Conservation (phyloP, 2,888 invertebrate species). For the Eurytoma adleriae region DNA sequence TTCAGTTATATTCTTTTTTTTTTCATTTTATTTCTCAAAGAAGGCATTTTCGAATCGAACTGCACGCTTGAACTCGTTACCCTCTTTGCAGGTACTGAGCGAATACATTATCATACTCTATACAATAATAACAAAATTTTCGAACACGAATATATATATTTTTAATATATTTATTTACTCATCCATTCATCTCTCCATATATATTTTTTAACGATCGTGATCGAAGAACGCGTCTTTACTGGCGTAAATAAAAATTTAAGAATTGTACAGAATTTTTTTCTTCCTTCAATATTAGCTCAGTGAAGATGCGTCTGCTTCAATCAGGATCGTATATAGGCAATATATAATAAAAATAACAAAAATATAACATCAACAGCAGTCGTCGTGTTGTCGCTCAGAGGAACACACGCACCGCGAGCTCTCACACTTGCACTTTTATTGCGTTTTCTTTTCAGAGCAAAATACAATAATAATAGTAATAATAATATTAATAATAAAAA, state of each 20-base stretch:
- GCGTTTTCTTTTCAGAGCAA: slow-evolving; percentile 61
- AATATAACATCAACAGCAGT: slow-evolving; percentile 75
- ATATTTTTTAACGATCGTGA: slow-evolving; percentile 61
- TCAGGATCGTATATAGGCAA: slow-evolving; percentile 62
- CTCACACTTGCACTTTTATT: slow-evolving; percentile 65
- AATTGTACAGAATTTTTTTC: slow-evolving; percentile 30
- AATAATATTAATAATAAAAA: slow-evolving; percentile 52
- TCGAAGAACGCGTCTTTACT: slow-evolving; percentile 64
- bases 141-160: slow-evolving; percentile 58
- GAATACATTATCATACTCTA: slow-evolving; percentile 66
- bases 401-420: slow-evolving; percentile 61
- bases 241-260: slow-evolving; percentile 17
- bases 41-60: slow-evolving; percentile 62
- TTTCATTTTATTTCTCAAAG: slow-evolving; percentile 57
- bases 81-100: slow-evolving; percentile 65
- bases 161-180: slow-evolving; percentile 52
- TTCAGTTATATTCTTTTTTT: slow-evolving; percentile 30
- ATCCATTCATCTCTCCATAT: slow-evolving; percentile 48
- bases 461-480: slow-evolving; percentile 61
- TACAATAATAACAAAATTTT: slow-evolving; percentile 73
- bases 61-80: slow-evolving; percentile 62
- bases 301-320: slow-evolving; percentile 62
- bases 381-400: slow-evolving; percentile 67
- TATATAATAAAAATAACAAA: slow-evolving; percentile 72
- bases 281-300: slow-evolving; percentile 39